Evolutionary conservation across 1,140 invertebrate species (phyloP), one percentile per base, ranked within the genome.

Genomic region (Camponotus vicinus): DNA sequence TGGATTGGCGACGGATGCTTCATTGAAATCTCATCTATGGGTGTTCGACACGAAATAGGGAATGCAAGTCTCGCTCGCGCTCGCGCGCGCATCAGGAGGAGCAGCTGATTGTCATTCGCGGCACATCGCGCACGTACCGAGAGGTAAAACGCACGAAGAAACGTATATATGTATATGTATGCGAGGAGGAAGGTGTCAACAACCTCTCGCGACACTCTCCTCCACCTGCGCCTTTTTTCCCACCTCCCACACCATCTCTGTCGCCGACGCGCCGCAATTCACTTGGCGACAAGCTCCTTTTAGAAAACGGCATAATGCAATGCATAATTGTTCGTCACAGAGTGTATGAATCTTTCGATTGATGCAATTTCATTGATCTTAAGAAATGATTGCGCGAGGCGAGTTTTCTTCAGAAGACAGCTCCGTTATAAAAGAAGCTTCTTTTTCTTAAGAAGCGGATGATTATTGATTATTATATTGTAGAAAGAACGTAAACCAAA

Each of bases 151-250:
- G 67, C 71, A 34, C 49, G 45, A 13, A 34, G 86, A 78, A 71
- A 86, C 85, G 87, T 86, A 75, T 83, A 71, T 89, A 83, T 82
- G 78, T 89, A 83, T 82, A 76, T 34, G 18, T 82, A 76, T 37
- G 18, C 78, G 67, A 80, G 9, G 52, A 80, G 9, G 84, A 84
- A 92, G 78, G 93, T 94, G 94, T 94, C 94, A 93, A 94, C 87
- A 94, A 94, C 93, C 94, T 93, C 89, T 83, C 71, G 76, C 83
- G 79, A 79, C 85, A 86, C 69, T 88, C 87, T 88, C 75, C 86
- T 90, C 90, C 86, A 78, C 66, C 77, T 86, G 84, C 86, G 86
- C 76, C 55, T 79, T 89, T 92, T 79, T 86, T 76, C 73, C 64
- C 63, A 27, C 49, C 55, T 34, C 59, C 67, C 69, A 61, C 79